Conservation (phyloP, 2,113 vertebrate genomes). For the Cottus gobio region DNA sequence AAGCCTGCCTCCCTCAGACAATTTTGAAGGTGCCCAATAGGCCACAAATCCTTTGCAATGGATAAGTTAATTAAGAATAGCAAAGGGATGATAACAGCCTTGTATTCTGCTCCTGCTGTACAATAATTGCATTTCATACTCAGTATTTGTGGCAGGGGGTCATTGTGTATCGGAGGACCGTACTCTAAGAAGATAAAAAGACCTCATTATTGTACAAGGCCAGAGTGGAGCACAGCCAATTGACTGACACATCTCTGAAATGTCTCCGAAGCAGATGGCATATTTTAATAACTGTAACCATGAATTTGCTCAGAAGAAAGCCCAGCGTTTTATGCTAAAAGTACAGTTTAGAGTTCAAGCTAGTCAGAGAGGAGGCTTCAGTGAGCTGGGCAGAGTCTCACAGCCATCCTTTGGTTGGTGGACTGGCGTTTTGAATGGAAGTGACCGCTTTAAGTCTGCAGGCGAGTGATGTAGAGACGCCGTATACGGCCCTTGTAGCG, state of each 20-base stretch:
- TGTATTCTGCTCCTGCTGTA: constrained; percentile 58
- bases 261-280: constrained; percentile 7
- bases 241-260: constrained; percentile 25
- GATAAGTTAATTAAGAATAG: constrained; percentile 77
- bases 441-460: not conserved
- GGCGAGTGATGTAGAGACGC: too few relatives aligned
- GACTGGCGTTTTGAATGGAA: not conserved
- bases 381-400: too few relatives aligned
- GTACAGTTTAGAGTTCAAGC: not conserved
- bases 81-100: constrained; percentile 58
- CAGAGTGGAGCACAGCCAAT: constrained; percentile 23
- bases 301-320: not conserved
- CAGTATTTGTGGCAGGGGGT: constrained; percentile 54
- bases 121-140: constrained; percentile 67
- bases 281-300: not conserved
- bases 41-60: constrained; percentile 62
- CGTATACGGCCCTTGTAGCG: too few relatives aligned
- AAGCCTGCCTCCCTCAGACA: constrained; percentile 55
- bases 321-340: not conserved
- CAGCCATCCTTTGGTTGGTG: not conserved
- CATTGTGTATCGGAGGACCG: constrained; percentile 47
- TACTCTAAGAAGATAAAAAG: constrained; percentile 53
- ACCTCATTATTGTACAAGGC: constrained; percentile 34
- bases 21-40: constrained; percentile 64
- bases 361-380: not conserved